Evolutionary conservation across 1,140 invertebrate genomes (phyloP).

Genomic region (Cecropterus lyciades): DNA sequence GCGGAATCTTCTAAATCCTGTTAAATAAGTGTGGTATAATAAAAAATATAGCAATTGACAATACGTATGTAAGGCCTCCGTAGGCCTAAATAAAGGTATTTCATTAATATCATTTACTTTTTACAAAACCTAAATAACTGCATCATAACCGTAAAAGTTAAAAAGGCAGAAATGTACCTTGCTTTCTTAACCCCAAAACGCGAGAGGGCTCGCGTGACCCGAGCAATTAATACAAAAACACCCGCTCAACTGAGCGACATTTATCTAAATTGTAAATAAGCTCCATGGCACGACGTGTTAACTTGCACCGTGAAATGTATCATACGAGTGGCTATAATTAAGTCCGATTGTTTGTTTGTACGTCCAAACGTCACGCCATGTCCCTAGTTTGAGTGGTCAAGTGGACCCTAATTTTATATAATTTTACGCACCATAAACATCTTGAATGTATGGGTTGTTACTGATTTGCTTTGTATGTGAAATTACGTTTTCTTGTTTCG

Average conservation of each 20-base stretch:
- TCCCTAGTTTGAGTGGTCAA: constrained; percentile 15
- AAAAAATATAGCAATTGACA: too few species aligned
- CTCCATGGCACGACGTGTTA: constrained; percentile 42
- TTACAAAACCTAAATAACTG: too few species aligned
- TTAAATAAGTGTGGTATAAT: too few species aligned
- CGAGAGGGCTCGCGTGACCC: constrained; percentile 54
- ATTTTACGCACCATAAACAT: constrained; percentile 37
- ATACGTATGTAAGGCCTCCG: too few species aligned
- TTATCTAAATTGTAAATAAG: constrained; percentile 67
- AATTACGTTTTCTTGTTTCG: too few species aligned
- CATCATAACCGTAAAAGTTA: not conserved
- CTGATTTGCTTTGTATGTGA: constrained; percentile 3
- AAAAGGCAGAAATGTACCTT: not conserved
- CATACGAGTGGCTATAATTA: constrained; percentile 44
- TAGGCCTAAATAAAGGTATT: too few species aligned
- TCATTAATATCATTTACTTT: too few species aligned
- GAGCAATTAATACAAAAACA: constrained; percentile 56
- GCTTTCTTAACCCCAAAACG: constrained; percentile 48
- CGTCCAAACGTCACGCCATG: constrained; percentile 39
- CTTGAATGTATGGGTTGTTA: constrained; percentile 9
- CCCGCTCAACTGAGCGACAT: constrained; percentile 40
- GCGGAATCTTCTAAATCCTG: too few species aligned
- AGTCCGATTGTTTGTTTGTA: constrained; percentile 38
- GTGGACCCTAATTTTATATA: constrained; percentile 28
- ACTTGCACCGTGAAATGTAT: constrained; percentile 55